These are phyloP conservation scores for Dyspetes luteomarginatus DNA, from an alignment of 2,888 invertebrate species.

Conservation along the genomic window DNA sequence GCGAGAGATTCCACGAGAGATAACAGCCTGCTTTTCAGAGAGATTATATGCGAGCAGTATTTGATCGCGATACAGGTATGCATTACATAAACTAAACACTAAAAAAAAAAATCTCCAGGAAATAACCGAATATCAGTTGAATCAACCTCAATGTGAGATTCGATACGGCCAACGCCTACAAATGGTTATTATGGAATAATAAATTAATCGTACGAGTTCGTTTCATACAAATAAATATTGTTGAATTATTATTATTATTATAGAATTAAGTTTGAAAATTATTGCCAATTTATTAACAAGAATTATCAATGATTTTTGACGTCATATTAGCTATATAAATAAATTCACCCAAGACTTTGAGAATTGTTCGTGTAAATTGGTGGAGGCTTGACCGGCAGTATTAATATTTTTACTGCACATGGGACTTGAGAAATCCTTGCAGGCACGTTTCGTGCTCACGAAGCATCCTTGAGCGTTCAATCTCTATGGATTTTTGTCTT, in stretches of 20 bases:
- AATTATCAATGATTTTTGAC: not conserved
- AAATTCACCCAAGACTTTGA: not conserved
- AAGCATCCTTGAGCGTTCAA: conserved; percentile 63
- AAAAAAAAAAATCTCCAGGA: too few relatives aligned
- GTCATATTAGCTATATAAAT: not conserved
- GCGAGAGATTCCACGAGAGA: not conserved
- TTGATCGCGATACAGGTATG: not conserved
- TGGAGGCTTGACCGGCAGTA: too few relatives aligned
- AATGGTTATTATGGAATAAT: too few relatives aligned
- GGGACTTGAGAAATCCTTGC: conserved; percentile 47
- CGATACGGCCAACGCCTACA: too few relatives aligned
- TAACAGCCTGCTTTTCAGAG: not conserved
- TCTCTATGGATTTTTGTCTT: conserved; percentile 45
- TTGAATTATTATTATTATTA: too few relatives aligned
- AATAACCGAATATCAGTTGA: too few relatives aligned
- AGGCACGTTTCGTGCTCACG: conserved; percentile 52
- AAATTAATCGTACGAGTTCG: too few relatives aligned
- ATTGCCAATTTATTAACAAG: not conserved
- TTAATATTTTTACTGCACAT: not conserved
- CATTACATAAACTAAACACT: not conserved
- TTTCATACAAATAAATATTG: too few relatives aligned
- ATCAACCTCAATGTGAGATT: too few relatives aligned
- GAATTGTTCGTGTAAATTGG: too few relatives aligned
- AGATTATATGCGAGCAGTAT: not conserved
- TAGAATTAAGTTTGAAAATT: not conserved